Base-by-base conservation (phyloP, 2,113 vertebrate genomes). In the Hirundichthys speculiger region DNA sequence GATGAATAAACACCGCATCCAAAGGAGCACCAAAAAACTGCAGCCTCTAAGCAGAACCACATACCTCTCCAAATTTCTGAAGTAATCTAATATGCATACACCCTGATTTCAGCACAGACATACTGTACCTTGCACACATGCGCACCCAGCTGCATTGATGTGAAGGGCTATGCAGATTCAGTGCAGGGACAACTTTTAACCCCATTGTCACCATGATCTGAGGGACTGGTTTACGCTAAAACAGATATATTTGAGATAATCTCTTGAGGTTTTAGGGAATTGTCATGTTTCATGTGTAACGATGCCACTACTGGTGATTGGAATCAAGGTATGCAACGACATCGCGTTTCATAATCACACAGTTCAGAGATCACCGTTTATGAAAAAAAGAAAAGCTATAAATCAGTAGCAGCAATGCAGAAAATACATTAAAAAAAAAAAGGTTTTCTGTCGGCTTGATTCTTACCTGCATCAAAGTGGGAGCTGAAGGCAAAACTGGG, bases 401-500 rank as follows among this genome's bases (percentile, higher is more conserved):
- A 45, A 64, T 20, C 19, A 39, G 24, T 21, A 40, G 41, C 19
- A 69, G 42, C n/a, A 46, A 27, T 14, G 34, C 20, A 57, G 59
- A 16, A 46, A 60, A 68, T 12, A 0, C 12, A 64, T 19, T n/a
- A n/a, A n/a, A n/a, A n/a, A n/a, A n/a, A 45, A 58, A 72, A 27
- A 11, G 14, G 22, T 16, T 10, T 12, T 38, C 12, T 27, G 20
- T 14, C 27, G 38, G 57, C 55, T 41, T 45, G 64, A 69, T 48
- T 89, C 94, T 95, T 93, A 97, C 95, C 95, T 85, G 95, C 90
- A 62, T 95, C 94, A 78, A 96, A 94, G 91, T 95, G 95, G 51
- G 95, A 96, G 90, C 94, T 96, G 94, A 96, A 96, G 90, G 94
- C 94, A 86, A 96, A 95, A 79, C 93, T 94, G 88, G 95, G 94